Conservation (phyloP, 1,140 invertebrate species). For the Drosophila repletoides region DNA sequence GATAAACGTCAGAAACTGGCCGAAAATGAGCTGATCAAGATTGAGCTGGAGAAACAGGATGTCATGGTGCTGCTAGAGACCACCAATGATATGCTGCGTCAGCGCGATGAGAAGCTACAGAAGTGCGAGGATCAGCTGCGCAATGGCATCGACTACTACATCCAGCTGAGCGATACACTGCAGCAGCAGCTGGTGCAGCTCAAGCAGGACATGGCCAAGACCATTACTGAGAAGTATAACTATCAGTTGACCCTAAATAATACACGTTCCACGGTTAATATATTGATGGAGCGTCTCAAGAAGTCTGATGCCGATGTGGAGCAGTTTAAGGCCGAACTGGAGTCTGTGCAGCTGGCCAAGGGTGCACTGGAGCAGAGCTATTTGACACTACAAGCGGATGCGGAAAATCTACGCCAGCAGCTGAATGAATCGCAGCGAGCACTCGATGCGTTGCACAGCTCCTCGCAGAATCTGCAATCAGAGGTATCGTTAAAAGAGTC, state of each 20-base stretch:
- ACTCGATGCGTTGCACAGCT: conserved; percentile 55
- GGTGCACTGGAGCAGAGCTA: conserved; percentile 82
- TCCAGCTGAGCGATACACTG: conserved; percentile 70
- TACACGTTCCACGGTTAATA: conserved; percentile 83
- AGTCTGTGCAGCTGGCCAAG: conserved; percentile 81
- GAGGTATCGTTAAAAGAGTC: conserved; percentile 81
- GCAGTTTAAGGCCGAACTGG: conserved; percentile 83
- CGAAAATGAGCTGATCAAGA: conserved; percentile 83
- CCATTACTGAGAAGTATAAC: conserved; percentile 82
- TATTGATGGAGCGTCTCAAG: conserved; percentile 83
- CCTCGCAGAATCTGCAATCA: conserved; percentile 70
- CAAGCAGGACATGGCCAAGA: conserved; percentile 79
- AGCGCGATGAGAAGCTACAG: conserved; percentile 80
- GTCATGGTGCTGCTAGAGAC: conserved; percentile 81
- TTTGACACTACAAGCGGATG: conserved; percentile 73
- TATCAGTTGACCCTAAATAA: conserved; percentile 83
- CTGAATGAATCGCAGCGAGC: conserved; percentile 69
- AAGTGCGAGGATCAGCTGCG: conserved; percentile 78
- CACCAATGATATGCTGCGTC: conserved; percentile 77
- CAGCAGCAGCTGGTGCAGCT: conserved; percentile 77
- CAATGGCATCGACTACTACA: conserved; percentile 80
- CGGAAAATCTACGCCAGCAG: conserved; percentile 76
- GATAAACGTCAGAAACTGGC: conserved; percentile 84
- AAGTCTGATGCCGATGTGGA: conserved; percentile 84
- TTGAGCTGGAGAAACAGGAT: conserved; percentile 83